Conservation (phyloP, 1,140 invertebrate species). For the Cyrtorhinus lividipennis region DNA sequence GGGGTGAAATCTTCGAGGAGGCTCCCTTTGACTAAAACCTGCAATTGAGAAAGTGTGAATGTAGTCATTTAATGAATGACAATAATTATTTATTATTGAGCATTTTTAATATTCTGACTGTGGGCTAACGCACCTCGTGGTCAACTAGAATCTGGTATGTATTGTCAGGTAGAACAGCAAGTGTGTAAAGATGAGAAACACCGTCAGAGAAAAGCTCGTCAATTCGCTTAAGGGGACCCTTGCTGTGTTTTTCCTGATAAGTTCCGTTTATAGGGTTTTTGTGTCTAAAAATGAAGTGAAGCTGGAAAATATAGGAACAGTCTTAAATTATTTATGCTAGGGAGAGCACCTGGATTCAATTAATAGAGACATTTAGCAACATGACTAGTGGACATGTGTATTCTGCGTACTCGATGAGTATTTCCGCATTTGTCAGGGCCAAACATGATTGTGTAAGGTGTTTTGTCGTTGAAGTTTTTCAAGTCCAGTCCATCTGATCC, state of each 20-base stretch:
- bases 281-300: slow-evolving; percentile 96
- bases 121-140: slow-evolving; percentile 37
- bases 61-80: not conserved
- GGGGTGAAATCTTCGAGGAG: slow-evolving; percentile 82
- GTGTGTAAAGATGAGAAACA: slow-evolving; percentile 84
- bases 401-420: slow-evolving; percentile 58
- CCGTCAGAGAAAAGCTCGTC: slow-evolving; percentile 90
- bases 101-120: not conserved
- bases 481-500: slow-evolving; percentile 53
- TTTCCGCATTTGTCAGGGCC: slow-evolving; percentile 98
- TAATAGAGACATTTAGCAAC: too few species aligned
- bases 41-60: not conserved
- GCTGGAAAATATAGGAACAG: slow-evolving; percentile 38
- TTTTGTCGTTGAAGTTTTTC: slow-evolving; percentile 83
- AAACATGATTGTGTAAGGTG: slow-evolving; percentile 97
- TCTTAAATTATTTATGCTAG: too few species aligned
- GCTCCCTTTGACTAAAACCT: slow-evolving; percentile 49
- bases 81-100: not conserved
- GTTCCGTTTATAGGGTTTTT: slow-evolving; percentile 85
- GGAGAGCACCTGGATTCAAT: too few species aligned
- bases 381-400: not conserved
- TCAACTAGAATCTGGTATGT: slow-evolving; percentile 55
- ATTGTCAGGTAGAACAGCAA: slow-evolving; percentile 81
- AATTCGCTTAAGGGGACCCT: slow-evolving; percentile 69
- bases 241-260: slow-evolving; percentile 80